Evolutionary conservation across 1,140 invertebrate genomes (phyloP).

Genomic region (Drepana arcuata): DNA sequence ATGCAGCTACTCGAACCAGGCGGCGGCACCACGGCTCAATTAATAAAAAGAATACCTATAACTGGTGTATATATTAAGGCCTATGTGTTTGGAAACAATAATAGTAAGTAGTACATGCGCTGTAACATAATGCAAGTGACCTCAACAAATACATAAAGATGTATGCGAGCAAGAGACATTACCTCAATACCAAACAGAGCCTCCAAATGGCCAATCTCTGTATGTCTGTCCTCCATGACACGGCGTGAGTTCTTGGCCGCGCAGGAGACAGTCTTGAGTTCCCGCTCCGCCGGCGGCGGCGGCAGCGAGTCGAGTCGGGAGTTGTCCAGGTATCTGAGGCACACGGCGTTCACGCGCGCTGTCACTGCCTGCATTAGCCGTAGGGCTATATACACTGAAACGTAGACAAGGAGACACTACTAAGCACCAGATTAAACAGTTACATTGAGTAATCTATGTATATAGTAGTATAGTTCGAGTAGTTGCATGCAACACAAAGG

Average conservation of each 20-base stretch:
- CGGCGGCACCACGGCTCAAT: no score
- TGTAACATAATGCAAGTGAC: no score
- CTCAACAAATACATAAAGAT: no score
- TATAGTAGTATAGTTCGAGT: no score
- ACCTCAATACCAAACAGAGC: conserved; percentile 79
- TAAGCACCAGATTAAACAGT: no score
- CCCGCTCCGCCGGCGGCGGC: conserved; percentile 66
- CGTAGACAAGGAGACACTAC: conserved; percentile 7
- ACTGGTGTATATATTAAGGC: no score
- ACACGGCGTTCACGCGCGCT: conserved; percentile 79
- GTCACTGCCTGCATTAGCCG: conserved; percentile 82
- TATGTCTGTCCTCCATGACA: conserved; percentile 90
- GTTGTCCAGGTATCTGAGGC: conserved; percentile 78
- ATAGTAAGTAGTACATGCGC: no score
- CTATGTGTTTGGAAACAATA: no score
- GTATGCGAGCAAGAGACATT: conserved; percentile 9
- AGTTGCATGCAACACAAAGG: no score
- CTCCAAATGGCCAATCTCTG: conserved; percentile 82
- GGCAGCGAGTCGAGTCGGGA: conserved; percentile 70
- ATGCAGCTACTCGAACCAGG: no score
- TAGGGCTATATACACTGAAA: conserved; percentile 79
- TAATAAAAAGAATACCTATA: no score
- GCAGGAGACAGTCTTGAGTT: conserved; percentile 71
- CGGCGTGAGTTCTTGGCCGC: conserved; percentile 86
- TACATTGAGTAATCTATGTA: no score